A percentile compares a stretch with the other conserved stretches of the same genome.
Conservation (phyloP, 2,888 invertebrate genomes). For the Stenodera caucasica region DNA sequence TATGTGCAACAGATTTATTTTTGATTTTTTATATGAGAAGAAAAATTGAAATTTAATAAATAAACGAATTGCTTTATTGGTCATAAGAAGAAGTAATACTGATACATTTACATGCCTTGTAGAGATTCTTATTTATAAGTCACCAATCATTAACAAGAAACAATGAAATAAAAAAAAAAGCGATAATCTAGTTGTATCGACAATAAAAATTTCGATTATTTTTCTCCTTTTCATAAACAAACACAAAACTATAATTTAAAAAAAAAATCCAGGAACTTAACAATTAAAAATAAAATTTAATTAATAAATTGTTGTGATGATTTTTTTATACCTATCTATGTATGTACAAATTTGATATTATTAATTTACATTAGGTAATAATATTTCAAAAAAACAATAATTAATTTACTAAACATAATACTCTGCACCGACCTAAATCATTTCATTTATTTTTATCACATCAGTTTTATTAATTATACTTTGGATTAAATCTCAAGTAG, state of each 20-base stretch:
- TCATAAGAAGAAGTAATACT: constrained; percentile 51
- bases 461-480: constrained; percentile 21
- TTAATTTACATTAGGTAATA: constrained; percentile 9
- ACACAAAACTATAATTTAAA: constrained; percentile 14
- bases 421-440: constrained; percentile 17
- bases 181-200: neutral
- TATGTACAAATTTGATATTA: constrained; percentile 2
- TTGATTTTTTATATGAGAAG: too few species aligned
- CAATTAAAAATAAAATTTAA: constrained; percentile 6
- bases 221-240: neutral
- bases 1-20: too few species aligned
- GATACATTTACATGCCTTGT: constrained; percentile 51
- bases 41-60: too few species aligned
- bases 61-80: constrained; percentile 41
- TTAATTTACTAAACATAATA: constrained; percentile 13
- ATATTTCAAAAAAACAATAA: constrained; percentile 10
- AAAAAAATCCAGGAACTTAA: constrained; percentile 24
- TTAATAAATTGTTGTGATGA: neutral
- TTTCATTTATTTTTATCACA: constrained; percentile 24
- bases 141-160: constrained; percentile 39
- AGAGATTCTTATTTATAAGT: constrained; percentile 34
- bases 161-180: constrained; percentile 43
- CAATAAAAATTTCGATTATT: neutral
- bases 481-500: constrained; percentile 17
- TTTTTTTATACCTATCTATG: constrained; percentile 10